A percentile compares a stretch with the other conserved stretches of the same genome.
These are phyloP conservation scores for Spinus olivaceus DNA, from an alignment of 2,797 vertebrate genomes.

Conservation along the genomic window DNA sequence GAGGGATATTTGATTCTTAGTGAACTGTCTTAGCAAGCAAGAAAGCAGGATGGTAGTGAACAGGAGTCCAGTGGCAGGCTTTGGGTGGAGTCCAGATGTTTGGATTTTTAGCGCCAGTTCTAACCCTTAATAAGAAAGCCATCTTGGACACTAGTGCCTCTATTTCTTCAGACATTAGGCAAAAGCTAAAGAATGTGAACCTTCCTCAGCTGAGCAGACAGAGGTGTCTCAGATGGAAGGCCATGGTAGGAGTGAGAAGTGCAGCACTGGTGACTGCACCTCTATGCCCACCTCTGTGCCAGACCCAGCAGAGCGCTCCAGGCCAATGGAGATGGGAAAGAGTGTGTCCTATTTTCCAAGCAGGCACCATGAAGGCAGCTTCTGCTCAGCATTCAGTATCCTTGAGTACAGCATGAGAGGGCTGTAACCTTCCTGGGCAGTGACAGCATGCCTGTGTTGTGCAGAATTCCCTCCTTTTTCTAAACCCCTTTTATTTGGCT, in stretches of 20 bases:
- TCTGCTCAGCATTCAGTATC: neutral
- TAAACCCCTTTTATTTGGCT: neutral
- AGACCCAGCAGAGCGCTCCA: neutral
- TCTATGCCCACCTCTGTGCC: neutral
- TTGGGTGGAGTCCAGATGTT: neutral
- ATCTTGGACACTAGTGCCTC: neutral
- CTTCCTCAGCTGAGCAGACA: neutral
- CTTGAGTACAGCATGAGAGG: neutral
- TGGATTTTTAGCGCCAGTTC: neutral
- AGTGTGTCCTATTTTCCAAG: neutral
- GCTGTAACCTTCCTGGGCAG: neutral
- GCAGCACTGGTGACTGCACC: neutral
- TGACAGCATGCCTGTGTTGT: neutral
- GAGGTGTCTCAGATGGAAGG: neutral
- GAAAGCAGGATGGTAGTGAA: neutral
- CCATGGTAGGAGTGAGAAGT: neutral
- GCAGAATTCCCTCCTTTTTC: neutral
- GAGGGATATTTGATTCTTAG: neutral
- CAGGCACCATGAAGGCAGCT: neutral
- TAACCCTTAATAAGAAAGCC: neutral
- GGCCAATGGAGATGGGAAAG: neutral
- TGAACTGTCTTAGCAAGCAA: neutral
- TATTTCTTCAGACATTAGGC: neutral
- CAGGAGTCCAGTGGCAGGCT: neutral
- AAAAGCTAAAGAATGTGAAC: neutral